Conservation (phyloP, 2,888 invertebrate species). For the Pristionchus mayeri region DNA sequence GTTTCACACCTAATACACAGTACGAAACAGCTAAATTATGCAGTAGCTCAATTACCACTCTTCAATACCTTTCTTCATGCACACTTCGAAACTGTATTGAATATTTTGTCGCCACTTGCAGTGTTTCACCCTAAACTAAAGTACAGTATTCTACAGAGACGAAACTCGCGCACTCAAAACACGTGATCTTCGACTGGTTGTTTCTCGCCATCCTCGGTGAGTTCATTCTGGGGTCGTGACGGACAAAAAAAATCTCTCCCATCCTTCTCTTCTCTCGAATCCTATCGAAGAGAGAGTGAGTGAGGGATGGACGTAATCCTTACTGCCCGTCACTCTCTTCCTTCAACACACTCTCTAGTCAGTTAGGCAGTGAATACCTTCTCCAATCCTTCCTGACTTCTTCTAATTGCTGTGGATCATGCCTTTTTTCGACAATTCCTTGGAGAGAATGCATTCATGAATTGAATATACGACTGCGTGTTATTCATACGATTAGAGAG, state of each 20-base stretch:
- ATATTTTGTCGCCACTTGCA: neutral
- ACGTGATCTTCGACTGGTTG: conserved; percentile 33
- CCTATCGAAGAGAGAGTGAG: neutral
- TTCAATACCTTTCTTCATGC: neutral
- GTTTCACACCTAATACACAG: no score
- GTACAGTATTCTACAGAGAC: neutral
- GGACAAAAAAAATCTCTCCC: no score
- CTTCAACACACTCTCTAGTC: no score
- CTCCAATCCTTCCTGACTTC: no score
- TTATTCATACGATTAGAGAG: no score
- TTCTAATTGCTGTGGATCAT: neutral
- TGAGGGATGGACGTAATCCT: neutral
- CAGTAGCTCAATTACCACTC: neutral
- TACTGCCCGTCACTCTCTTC: no score
- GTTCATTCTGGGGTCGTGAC: no score
- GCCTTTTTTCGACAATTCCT: no score
- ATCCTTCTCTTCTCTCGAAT: neutral
- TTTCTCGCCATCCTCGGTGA: conserved; percentile 39
- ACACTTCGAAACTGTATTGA: neutral
- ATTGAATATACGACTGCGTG: no score
- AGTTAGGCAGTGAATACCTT: no score
- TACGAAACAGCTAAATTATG: no score
- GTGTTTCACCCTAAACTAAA: neutral
- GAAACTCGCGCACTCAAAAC: neutral
- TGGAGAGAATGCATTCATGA: no score